Base-by-base conservation (phyloP, 2,888 invertebrate genomes). In the Drosophila pegasa region DNA sequence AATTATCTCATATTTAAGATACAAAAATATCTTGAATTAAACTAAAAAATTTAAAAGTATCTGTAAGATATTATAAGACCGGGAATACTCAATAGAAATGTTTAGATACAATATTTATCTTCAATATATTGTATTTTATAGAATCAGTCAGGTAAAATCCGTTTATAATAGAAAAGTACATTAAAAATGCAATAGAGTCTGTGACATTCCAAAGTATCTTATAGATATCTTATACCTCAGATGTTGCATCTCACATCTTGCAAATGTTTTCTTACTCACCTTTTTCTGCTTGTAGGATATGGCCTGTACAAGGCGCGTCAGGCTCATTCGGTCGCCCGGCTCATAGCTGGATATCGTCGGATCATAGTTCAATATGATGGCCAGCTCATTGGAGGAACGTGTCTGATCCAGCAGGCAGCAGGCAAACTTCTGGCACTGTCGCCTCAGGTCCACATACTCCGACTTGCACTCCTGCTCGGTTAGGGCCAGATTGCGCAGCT, bases 231-330 rank as follows among this genome's bases (percentile, higher is more conserved):
- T n/a, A 37, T 16, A 16, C 31, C 1, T 31, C 2, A 31, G 31
- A 4, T 12, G 5, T 6, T 20, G 14, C 20, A 14, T n/a, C 25
- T 22, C 41, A 22, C 37, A 9, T 7, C n/a, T 40, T 1, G 12
- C 0, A 27, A 6, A 16, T 12, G 10, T n/a, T 6, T 5, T 22
- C 12, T 2, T 22, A 22, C 76, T 6, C 29, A 98, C 98, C 95
- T 96, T 96, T 92, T 99, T 99, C 92, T 99, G 99, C 89, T 98
- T 98, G 91, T 97, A 98, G 87, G 96, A 94, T 68, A 99, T 97
- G 1, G 99, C 99, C 70, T 97, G 93, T 88, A 98, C 97, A 55
- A 99, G 93, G 51, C 98, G 93, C 1, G 97, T 95, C 50, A 99
- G 93, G 83, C 95, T 95, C 95, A 97, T 97, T 71, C 96, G 95